Evolutionary conservation across 2,113 vertebrate genomes (phyloP), one percentile per base, ranked within the genome.

Genomic region (Pseudois nayaur): DNA sequence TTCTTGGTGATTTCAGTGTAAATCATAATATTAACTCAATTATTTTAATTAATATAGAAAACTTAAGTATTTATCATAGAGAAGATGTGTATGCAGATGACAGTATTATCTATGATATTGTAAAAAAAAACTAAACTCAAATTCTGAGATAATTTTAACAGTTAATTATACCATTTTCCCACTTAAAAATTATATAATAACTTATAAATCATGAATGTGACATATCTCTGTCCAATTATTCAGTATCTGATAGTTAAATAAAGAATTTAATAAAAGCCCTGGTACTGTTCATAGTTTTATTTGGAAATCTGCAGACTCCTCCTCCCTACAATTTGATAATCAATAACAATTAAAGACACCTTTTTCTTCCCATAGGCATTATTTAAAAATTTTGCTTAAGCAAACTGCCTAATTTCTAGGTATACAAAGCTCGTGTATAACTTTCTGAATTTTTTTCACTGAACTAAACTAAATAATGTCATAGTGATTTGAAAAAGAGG

Each of bases 21-120:
- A 97, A 95, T 93, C 76, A 97, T 67, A 97, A 79, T 71, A 90
- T 29, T 79, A 64, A 95, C 14, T 96, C 10, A 45, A 31, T 79
- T 87, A 55, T 57, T 84, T 78, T 1, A 89, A 74, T 71, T 40
- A 90, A 84, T 29, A 45, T 43, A 86, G 31, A 91, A 62, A 95
- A 27, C 15, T n/a, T 40, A 94, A 81, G 40, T 5, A 76, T 94
- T 96, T 31, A 57, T 36, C 52, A 57, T 15, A n/a, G 59, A 79
- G 29, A 83, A 94, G 50, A 50, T 78, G 8, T 55, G 2, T 59
- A 78, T 12, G 86, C 2, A n/a, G 59, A 55, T 67, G 29, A 81
- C 8, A 83, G 2, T 45, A 67, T 60, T 25, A 52, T 64, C 16
- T 50, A 40, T 82, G 5, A 62, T 54, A 54, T 2, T 62, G 5